Conservation (phyloP, 2,888 invertebrate genomes). For the Choreutis nemorana region DNA sequence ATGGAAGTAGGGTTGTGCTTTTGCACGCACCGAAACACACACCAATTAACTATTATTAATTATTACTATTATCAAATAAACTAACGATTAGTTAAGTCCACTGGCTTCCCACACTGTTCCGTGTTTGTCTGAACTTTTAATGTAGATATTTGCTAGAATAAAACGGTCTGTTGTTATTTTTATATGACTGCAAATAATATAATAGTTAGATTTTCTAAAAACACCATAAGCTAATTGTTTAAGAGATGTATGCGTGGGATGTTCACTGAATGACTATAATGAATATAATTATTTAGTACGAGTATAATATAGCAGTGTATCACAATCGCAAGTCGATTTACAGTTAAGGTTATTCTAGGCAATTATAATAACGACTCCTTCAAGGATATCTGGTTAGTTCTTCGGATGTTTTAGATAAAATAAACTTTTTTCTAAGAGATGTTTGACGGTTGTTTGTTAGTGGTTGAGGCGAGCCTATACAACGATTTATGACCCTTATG, state of each 20-base stretch:
- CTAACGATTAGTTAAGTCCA: slow-evolving; percentile 39
- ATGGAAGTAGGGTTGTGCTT: slow-evolving; percentile 57
- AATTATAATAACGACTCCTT: no score
- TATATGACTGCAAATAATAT: slow-evolving; percentile 58
- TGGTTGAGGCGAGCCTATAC: slow-evolving; percentile 48
- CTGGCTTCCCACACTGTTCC: slow-evolving; percentile 48
- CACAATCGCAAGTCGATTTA: no score
- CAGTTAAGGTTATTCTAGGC: no score
- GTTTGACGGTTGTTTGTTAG: no score
- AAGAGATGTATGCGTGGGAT: slow-evolving; percentile 15
- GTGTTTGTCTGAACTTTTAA: slow-evolving; percentile 42
- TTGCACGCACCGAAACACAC: slow-evolving; percentile 59
- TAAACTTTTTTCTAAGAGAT: no score
- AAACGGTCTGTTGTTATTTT: slow-evolving; percentile 61
- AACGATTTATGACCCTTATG: slow-evolving; percentile 38
- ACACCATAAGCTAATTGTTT: slow-evolving; percentile 42
- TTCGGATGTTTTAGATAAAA: no score
- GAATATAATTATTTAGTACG: no score
- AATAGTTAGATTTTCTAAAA: slow-evolving; percentile 60
- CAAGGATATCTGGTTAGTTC: no score
- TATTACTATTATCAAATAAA: slow-evolving; percentile 31
- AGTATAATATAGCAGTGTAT: no score
- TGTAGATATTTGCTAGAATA: slow-evolving; percentile 58
- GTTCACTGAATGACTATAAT: slow-evolving; percentile 15
- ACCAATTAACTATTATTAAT: slow-evolving; percentile 46